These are phyloP conservation scores for Drosophila yakuba DNA, from an alignment of 1,140 invertebrate species.

Conservation along the genomic window DNA sequence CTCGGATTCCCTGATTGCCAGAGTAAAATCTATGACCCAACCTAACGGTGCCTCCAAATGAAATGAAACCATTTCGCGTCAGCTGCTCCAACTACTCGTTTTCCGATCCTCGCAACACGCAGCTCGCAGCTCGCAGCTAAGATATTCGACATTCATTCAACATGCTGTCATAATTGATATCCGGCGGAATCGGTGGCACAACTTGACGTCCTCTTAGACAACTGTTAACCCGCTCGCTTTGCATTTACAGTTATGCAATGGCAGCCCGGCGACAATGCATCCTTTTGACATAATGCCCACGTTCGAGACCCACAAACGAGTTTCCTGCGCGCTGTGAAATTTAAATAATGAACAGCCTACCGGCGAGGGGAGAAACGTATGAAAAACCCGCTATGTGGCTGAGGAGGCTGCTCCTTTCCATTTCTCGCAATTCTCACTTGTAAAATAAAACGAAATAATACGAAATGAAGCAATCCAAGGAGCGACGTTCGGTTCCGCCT, in stretches of 20 bases:
- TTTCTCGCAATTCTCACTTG: conserved; percentile 74
- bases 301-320: conserved; percentile 58
- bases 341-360: conserved; percentile 63
- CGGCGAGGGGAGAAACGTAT: conserved; percentile 8
- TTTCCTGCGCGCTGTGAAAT: conserved; percentile 71
- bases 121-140: too few relatives aligned
- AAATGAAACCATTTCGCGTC: conserved; percentile 58
- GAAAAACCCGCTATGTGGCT: conserved; percentile 66
- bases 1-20: not conserved
- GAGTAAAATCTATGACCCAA: conserved; percentile 36
- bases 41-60: conserved; percentile 63
- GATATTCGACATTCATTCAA: conserved; percentile 27
- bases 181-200: conserved; percentile 41
- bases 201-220: conserved; percentile 53
- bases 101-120: not conserved
- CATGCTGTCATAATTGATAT: conserved; percentile 73
- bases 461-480: conserved; percentile 64
- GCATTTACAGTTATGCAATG: conserved; percentile 69
- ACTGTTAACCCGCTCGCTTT: conserved; percentile 58
- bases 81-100: conserved; percentile 50
- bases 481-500: conserved; percentile 61
- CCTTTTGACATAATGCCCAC: conserved; percentile 64
- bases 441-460: conserved; percentile 62
- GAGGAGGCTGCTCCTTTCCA: conserved; percentile 63
- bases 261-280: conserved; percentile 59